A percentile compares a stretch with the other conserved stretches of the same genome.
Conservation (phyloP, 2,797 vertebrate genomes). For the Typhlichthys eigenmanni region DNA sequence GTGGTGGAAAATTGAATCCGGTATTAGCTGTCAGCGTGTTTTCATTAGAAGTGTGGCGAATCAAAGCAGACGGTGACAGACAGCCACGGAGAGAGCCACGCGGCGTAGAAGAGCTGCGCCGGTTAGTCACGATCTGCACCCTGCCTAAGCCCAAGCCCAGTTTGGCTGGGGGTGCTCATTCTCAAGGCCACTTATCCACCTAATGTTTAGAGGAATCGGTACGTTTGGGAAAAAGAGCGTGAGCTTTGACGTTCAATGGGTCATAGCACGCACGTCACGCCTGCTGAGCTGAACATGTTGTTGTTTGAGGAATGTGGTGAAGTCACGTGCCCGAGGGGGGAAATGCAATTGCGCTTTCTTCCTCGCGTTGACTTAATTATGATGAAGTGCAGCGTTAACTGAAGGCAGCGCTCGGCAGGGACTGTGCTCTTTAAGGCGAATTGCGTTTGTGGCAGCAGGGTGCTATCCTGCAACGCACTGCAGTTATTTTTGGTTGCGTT, state of each 20-base stretch:
- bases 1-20: slow-evolving; percentile 56
- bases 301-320: not conserved
- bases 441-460: not conserved
- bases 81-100: slow-evolving; percentile 44
- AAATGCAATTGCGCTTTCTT: not conserved
- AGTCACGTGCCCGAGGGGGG: not conserved
- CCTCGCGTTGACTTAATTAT: not conserved
- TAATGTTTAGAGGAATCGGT: slow-evolving; percentile 1
- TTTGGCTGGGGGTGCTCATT: slow-evolving; percentile 18
- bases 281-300: not conserved
- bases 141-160: slow-evolving; percentile 34
- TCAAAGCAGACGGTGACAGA: slow-evolving; percentile 64
- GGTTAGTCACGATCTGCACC: slow-evolving; percentile 59
- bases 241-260: not conserved
- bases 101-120: slow-evolving; percentile 51
- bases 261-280: no score
- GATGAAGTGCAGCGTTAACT: not conserved
- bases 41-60: slow-evolving; percentile 67
- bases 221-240: not conserved
- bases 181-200: slow-evolving; percentile 40
- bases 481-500: not conserved
- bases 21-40: slow-evolving; percentile 73
- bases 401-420: not conserved
- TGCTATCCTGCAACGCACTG: not conserved
- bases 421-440: not conserved